phyloP scores from a whole-genome alignment of 2,797 vertebrate species.

The Melanotaenia pygmaea region DNA sequence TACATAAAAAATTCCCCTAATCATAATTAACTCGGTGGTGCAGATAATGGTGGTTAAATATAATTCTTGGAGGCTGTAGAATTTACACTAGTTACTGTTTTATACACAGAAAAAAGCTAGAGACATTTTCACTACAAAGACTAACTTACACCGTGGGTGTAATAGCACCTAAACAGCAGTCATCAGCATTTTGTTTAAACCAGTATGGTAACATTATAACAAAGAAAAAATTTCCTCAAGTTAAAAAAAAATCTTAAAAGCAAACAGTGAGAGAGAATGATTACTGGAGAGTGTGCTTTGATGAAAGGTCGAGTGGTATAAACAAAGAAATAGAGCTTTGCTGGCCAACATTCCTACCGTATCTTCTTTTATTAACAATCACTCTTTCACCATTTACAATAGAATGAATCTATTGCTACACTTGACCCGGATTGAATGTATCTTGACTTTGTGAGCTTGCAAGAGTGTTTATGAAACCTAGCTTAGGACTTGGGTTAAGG shows the following conservation, averaged over 20 bases:
- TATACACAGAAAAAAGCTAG: no score
- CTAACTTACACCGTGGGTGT: neutral
- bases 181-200: neutral
- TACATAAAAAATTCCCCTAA: neutral
- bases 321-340: neutral
- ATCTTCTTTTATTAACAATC: conserved; percentile 22
- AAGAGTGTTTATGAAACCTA: conserved; percentile 7
- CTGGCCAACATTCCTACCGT: conserved; percentile 12
- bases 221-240: neutral
- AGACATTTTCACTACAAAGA: neutral
- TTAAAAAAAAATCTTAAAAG: conserved; percentile 17
- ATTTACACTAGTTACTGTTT: no score
- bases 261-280: neutral
- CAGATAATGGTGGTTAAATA: no score
- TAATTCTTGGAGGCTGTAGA: no score
- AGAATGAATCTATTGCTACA: neutral
- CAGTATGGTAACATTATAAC: neutral
- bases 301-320: neutral
- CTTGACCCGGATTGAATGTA: neutral
- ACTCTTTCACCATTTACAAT: neutral
- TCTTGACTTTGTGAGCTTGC: conserved; percentile 6
- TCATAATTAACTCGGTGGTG: neutral
- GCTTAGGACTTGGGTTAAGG: conserved; percentile 21
- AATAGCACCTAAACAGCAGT: conserved; percentile 5
- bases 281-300: conserved; percentile 1